Evolutionary conservation across 2,113 vertebrate species (phyloP).

Genomic region (Psilopogon haemacephalus): DNA sequence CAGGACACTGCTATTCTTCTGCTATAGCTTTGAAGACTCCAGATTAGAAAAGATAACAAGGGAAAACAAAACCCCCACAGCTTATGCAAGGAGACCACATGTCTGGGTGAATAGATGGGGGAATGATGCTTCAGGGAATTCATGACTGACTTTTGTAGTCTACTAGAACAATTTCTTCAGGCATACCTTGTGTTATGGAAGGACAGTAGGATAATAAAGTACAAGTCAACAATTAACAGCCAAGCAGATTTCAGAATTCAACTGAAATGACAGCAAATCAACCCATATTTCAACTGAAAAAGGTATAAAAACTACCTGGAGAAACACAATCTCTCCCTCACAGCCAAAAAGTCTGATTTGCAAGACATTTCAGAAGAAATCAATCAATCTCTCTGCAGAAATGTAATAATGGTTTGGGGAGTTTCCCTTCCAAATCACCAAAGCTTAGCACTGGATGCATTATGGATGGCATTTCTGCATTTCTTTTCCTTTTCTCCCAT

Average conservation of each 20-base stretch:
- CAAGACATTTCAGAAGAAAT: not conserved
- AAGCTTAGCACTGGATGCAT: not conserved
- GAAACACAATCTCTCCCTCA: not conserved
- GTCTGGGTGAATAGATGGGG: not conserved
- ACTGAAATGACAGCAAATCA: not conserved
- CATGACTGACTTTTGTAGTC: not conserved
- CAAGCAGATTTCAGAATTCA: not conserved
- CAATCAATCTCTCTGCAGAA: not conserved
- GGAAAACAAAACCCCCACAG: not conserved
- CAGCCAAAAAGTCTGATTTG: not conserved
- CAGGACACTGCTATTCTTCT: not conserved
- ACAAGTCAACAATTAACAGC: not conserved
- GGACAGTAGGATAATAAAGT: not conserved
- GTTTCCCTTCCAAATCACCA: not conserved
- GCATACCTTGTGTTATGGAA: not conserved
- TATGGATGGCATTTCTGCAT: not conserved
- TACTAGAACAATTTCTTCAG: not conserved
- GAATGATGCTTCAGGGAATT: not conserved
- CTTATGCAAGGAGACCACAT: not conserved
- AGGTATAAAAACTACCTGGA: not conserved
- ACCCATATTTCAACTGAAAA: not conserved
- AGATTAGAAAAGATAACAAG: not conserved
- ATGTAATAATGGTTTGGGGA: not conserved
- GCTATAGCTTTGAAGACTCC: not conserved
- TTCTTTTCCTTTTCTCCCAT: not conserved